Base-by-base conservation (phyloP, 2,113 vertebrate genomes). In the Sitta europaea region DNA sequence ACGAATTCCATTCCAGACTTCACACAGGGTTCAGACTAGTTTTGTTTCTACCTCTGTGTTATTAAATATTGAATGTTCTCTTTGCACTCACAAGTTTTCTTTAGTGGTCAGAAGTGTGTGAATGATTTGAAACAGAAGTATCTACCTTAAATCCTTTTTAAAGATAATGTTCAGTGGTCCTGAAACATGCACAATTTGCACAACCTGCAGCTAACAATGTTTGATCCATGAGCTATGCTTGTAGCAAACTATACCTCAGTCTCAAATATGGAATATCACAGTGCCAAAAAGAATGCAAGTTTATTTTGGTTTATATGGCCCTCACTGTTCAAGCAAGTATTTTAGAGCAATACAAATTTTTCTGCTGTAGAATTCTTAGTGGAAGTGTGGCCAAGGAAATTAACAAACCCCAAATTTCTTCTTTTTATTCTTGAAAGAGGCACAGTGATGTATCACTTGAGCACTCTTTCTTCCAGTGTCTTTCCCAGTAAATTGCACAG, bases 401-500 rank as follows among this genome's bases (percentile, higher is more conserved):
- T 13, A 71, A 59, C 6, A 31, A 81, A 57, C 5, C 1, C 2
- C 22, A 27, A 8, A 88, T 62, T 45, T 90, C 4, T 42, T 81
- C 4, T 36, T 86, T 71, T 38, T 63, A 13, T 76, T 82, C 33
- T 65, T 70, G 35, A 55, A 78, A 88, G 86, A 84, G 50, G 9
- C 87, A 27, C 65, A 84, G n/a, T 14, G 51, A 36, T n/a, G 29
- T 79, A 31, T 75, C 3, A 0, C 23, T 94, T 42, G 35, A 81
- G 27, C 24, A 12, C 7, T 91, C 54, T 91, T 77, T 84, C n/a
- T 43, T 91, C 80, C 65, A 74, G n/a, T 35, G 25, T 42, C 42
- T 89, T 88, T 91, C 78, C 65, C 77, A 80, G 71, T 81, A 84
- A 94, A 97, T 95, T 79, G 33, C 36, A 48, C 70, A 70, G 58